These are phyloP conservation scores for Amphimedon queenslandica DNA, from an alignment of 37 sponge, comb jelly and placozoan species.

Conservation along the genomic window DNA sequence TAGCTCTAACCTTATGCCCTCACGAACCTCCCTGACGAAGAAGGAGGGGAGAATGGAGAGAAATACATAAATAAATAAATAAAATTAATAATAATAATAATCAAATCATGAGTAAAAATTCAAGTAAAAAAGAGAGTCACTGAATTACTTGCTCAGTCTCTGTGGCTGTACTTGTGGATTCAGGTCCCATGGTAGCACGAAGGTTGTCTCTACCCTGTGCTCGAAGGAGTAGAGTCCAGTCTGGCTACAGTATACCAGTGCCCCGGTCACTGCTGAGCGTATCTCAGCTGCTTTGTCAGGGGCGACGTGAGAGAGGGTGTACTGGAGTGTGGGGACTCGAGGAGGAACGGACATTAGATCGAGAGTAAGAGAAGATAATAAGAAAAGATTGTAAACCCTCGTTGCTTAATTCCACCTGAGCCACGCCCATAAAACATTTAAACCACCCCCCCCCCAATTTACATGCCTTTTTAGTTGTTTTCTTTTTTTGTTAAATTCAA, in stretches of 20 bases:
- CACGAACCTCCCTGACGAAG: constrained; percentile 25
- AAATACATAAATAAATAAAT: too few species aligned
- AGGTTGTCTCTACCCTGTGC: constrained; percentile 58
- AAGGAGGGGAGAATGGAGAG: too few species aligned
- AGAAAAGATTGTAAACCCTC: background rate
- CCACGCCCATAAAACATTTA: too few species aligned
- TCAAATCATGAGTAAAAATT: background rate
- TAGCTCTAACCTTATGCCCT: constrained; percentile 37
- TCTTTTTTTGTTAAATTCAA: too few species aligned
- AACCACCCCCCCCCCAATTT: too few species aligned
- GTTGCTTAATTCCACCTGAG: too few species aligned
- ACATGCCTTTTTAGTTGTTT: too few species aligned
- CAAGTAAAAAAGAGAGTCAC: too few species aligned
- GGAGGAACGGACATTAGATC: background rate
- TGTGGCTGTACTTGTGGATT: constrained; percentile 51
- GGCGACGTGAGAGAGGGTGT: constrained; percentile 39
- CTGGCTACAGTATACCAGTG: constrained; percentile 21
- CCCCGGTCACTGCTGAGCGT: constrained; percentile 61
- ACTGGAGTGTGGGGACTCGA: background rate
- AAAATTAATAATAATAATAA: background rate
- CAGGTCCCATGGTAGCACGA: constrained; percentile 70
- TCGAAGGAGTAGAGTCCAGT: constrained; percentile 59
- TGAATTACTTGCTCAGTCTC: constrained; percentile 24
- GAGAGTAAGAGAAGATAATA: background rate
- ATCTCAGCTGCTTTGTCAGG: constrained; percentile 63